phyloP scores from a whole-genome alignment of 2,113 vertebrate species.

The Piaya cayana region DNA sequence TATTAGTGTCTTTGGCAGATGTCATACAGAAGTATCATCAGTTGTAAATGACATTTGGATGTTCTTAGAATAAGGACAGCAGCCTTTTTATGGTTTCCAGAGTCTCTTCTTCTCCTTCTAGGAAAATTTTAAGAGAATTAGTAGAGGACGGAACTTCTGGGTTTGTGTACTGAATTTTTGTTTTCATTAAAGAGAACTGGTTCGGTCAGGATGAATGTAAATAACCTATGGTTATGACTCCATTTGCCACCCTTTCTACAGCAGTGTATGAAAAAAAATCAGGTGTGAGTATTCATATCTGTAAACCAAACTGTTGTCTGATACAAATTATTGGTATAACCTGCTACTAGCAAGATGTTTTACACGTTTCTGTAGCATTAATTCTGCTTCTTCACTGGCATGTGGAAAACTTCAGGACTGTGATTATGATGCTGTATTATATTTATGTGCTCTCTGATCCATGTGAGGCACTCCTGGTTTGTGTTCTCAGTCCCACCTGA shows the following conservation, averaged over 20 bases:
- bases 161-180: background rate
- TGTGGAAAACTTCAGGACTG: constrained; percentile 1
- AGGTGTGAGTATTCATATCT: background rate
- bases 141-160: background rate
- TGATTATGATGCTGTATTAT: background rate
- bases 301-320: background rate
- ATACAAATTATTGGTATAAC: background rate
- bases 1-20: constrained; percentile 26
- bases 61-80: background rate
- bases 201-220: background rate
- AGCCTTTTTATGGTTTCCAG: background rate
- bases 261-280: background rate
- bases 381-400: constrained; percentile 6
- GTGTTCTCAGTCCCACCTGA: background rate
- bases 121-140: background rate
- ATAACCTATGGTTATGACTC: background rate
- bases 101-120: background rate
- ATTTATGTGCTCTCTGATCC: background rate
- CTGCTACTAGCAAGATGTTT: background rate
- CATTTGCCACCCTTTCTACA: background rate
- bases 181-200: background rate
- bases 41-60: background rate
- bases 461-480: background rate
- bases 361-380: background rate
- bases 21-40: constrained; percentile 3